A percentile compares a stretch with the other conserved stretches of the same genome.
Evolutionary conservation across 53 echinoderm and acorn worm genomes (phyloP).

Genomic region (Henricia sp.): DNA sequence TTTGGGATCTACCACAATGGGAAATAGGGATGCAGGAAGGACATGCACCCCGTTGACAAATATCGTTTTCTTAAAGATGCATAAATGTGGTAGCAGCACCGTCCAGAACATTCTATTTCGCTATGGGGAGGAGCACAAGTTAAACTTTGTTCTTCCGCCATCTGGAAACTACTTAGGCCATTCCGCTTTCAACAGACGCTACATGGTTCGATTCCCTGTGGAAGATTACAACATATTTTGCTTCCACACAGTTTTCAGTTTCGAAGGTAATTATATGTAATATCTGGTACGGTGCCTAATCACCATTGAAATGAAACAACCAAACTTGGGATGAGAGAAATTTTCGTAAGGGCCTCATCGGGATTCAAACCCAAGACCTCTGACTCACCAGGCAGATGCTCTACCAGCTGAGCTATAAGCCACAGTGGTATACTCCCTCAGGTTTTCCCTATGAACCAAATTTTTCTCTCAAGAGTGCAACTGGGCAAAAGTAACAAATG

Average conservation of each 20-base stretch:
- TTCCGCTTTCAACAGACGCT: slow-evolving; percentile 50
- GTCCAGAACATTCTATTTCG: slow-evolving; percentile 84
- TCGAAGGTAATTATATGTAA: slow-evolving; percentile 60
- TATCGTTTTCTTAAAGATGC: slow-evolving; percentile 89
- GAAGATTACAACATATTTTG: slow-evolving; percentile 87
- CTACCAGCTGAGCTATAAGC: too few relatives aligned
- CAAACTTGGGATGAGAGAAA: background rate
- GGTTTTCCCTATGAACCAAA: too few relatives aligned
- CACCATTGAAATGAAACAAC: too few relatives aligned
- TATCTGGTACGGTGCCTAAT: too few relatives aligned
- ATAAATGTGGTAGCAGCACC: slow-evolving; percentile 89
- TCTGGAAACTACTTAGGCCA: slow-evolving; percentile 82
- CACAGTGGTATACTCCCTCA: too few relatives aligned
- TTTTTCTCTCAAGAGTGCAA: too few relatives aligned
- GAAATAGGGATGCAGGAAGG: background rate
- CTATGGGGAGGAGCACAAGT: slow-evolving; percentile 68
- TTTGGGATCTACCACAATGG: background rate
- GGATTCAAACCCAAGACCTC: too few relatives aligned
- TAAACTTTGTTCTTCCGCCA: slow-evolving; percentile 85
- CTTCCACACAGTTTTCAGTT: slow-evolving; percentile 82
- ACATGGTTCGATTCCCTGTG: slow-evolving; percentile 62
- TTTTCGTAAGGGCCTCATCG: too few relatives aligned
- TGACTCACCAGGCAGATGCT: too few relatives aligned
- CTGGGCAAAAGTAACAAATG: too few relatives aligned
- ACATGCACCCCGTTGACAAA: slow-evolving; percentile 24